These are phyloP conservation scores for Aspiorhynchus laticeps DNA, from an alignment of 2,113 vertebrate species.

Conservation along the genomic window DNA sequence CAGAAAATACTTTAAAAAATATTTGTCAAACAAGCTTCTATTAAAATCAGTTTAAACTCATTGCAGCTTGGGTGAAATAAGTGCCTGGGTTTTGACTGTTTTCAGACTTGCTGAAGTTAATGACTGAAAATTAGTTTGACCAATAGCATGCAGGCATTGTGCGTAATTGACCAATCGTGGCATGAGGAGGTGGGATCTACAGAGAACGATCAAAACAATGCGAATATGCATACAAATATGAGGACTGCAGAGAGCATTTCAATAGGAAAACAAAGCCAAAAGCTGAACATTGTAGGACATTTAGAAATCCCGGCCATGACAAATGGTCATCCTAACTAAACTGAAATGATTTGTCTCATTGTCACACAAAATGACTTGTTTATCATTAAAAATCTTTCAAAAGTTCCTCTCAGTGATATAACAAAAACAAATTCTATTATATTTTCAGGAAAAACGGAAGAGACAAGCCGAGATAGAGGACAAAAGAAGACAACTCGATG, in stretches of 20 bases:
- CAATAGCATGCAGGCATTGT: background rate
- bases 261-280: background rate
- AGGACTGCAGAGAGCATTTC: background rate
- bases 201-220: background rate
- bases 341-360: background rate
- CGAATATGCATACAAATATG: background rate
- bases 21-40: background rate
- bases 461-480: slow-evolving; percentile 94
- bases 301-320: too few species aligned
- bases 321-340: background rate
- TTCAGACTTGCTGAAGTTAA: too few species aligned
- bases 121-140: background rate
- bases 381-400: background rate
- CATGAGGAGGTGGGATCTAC: background rate
- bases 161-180: background rate
- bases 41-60: background rate
- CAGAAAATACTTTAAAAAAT: background rate
- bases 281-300: too few species aligned
- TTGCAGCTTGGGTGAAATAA: background rate
- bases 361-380: background rate
- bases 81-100: background rate
- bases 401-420: background rate
- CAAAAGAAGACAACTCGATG: slow-evolving; percentile 92
- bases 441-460: slow-evolving; percentile 92
- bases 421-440: background rate